phyloP scores from a whole-genome alignment of 2,797 vertebrate genomes.

The Anguilla marmorata region DNA sequence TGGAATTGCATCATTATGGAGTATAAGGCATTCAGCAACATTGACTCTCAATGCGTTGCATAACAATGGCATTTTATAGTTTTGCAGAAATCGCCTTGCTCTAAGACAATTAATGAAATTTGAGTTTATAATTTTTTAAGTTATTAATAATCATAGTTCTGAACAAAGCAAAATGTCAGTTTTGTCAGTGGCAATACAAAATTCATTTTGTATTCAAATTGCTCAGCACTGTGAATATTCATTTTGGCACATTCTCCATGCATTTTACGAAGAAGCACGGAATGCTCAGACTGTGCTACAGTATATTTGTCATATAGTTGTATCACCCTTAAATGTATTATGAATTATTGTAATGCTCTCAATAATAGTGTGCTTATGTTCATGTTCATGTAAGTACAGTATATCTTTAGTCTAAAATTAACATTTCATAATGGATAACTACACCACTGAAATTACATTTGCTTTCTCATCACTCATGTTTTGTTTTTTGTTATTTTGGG shows the following conservation, averaged over 20 bases:
- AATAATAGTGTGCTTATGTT: not conserved
- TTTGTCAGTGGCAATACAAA: not conserved
- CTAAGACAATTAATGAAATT: not conserved
- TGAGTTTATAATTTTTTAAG: not conserved
- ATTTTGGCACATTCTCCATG: constrained; percentile 6
- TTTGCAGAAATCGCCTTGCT: not conserved
- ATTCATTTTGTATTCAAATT: not conserved
- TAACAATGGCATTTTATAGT: not conserved
- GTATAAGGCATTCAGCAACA: not conserved
- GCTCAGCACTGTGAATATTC: not conserved
- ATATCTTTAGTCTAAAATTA: not conserved
- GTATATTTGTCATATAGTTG: not conserved
- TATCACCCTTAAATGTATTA: not conserved
- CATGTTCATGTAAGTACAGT: not conserved
- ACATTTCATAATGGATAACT: not conserved
- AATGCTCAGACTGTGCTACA: not conserved
- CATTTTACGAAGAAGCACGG: not conserved
- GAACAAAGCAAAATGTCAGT: not conserved
- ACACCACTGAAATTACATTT: not conserved
- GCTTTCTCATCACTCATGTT: not conserved
- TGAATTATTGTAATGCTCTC: not conserved
- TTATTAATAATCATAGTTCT: not conserved
- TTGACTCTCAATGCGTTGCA: not conserved
- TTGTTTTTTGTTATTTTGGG: not conserved
- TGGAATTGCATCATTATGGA: not conserved